Conservation (phyloP, 2,888 invertebrate genomes). For the Chloroclysta siterata region DNA sequence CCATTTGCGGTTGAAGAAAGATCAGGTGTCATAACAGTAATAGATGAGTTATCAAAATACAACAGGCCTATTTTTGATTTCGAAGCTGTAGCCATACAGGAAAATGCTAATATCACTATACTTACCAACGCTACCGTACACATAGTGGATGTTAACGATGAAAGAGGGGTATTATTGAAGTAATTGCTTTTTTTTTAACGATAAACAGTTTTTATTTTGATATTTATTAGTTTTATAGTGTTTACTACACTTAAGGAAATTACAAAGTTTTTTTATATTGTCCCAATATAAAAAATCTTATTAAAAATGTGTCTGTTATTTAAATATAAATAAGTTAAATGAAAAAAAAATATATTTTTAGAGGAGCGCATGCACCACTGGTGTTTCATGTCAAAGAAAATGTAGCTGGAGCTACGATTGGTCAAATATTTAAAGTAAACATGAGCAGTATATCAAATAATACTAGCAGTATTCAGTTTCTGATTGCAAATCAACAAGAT, state of each 20-base stretch:
- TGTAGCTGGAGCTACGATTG: conserved; percentile 88
- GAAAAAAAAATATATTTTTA: conserved; percentile 52
- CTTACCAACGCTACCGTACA: conserved; percentile 94
- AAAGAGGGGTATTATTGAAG: conserved; percentile 87
- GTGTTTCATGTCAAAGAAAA: conserved; percentile 92
- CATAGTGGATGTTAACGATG: conserved; percentile 91
- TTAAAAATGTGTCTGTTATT: too few species aligned
- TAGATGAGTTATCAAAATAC: conserved; percentile 89
- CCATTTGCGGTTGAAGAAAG: conserved; percentile 96
- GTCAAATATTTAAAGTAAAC: conserved; percentile 87
- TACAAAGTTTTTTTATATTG: too few species aligned
- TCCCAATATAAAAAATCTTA: conserved; percentile 1
- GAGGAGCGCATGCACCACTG: conserved; percentile 89
- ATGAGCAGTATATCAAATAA: conserved; percentile 63
- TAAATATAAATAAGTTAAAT: too few species aligned
- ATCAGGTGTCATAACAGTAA: conserved; percentile 94
- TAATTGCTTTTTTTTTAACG: conserved; percentile 48
- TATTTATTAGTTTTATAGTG: too few species aligned
- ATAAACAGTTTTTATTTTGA: too few species aligned
- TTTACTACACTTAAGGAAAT: too few species aligned
- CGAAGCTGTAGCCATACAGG: conserved; percentile 91
- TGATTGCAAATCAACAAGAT: conserved; percentile 93
- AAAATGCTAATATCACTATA: conserved; percentile 85
- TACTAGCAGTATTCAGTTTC: conserved; percentile 86
- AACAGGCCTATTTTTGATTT: conserved; percentile 89